Conservation (phyloP, 1,140 invertebrate species). For the Tetramorium alpestre region DNA sequence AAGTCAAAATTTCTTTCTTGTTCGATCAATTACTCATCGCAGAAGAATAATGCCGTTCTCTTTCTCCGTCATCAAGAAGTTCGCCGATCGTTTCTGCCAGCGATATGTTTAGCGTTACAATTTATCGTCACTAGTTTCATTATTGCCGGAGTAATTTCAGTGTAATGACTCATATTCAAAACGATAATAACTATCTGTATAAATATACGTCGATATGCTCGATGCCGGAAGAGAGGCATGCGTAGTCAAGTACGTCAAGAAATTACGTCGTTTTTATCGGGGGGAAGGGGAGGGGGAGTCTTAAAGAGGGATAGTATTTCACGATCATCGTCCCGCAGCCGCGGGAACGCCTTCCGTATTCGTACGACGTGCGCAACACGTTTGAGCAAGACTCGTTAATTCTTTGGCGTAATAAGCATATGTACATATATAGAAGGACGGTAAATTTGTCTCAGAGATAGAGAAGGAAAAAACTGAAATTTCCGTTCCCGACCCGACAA, state of each 20-base stretch:
- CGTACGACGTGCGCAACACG: slow-evolving; percentile 6
- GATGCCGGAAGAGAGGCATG: slow-evolving; percentile 9
- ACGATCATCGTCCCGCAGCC: slow-evolving; percentile 9
- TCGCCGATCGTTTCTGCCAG: background rate
- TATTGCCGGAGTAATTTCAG: slow-evolving; percentile 2
- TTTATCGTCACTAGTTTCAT: slow-evolving; percentile 17
- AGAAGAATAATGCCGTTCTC: background rate
- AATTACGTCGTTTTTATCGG: slow-evolving; percentile 24
- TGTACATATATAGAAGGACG: background rate
- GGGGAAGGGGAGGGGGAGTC: background rate
- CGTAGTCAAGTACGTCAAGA: background rate
- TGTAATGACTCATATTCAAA: slow-evolving; percentile 30
- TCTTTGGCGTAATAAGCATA: slow-evolving; percentile 6
- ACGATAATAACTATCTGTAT: slow-evolving; percentile 17
- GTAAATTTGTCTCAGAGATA: background rate
- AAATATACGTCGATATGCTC: background rate
- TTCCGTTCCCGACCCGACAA: background rate
- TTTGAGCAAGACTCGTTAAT: slow-evolving; percentile 20
- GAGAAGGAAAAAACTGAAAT: background rate
- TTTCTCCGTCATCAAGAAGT: background rate
- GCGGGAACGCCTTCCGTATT: background rate
- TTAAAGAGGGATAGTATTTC: slow-evolving; percentile 25
- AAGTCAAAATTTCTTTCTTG: background rate
- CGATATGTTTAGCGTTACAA: slow-evolving; percentile 6
- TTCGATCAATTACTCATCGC: background rate